Evolutionary conservation across 2,888 invertebrate species (phyloP), one percentile per base, ranked within the genome.

Genomic region (Nebria salina): DNA sequence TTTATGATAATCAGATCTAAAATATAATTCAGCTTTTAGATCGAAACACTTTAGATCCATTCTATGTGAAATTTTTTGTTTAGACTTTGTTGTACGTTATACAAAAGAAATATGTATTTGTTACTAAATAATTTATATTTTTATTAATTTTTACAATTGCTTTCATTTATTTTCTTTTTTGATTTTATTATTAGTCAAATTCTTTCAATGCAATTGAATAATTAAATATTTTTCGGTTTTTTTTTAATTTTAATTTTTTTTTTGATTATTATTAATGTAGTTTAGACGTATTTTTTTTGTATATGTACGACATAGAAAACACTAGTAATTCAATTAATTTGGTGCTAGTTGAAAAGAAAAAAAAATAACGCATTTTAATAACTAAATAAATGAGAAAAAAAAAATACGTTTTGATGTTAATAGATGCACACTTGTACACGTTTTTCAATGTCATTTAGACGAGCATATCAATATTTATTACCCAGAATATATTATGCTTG

Each of bases 401-500:
- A 77, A 82, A 84, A 83, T 84, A 85, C 83, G 84, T 87, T 87
- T 87, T 86, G 86, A 85, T 87, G 87, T 86, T 85, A 83, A 82
- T 83, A 83, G 85, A 85, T 86, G 87, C 86, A 86, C 86, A 86
- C 84, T 85, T 65, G 65, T 65, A 75, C 34, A 75, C 75, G 66
- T 66, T 65, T 76, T 76, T 76, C 41, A 77, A 72, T 77, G 77
- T 77, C 77, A 72, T 72, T 43, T 75, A 54, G 75, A 54, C 20
- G n/a, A 72, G 77, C 77, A 77, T 77, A 77, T 77, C 77, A 72
- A 72, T 77, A 72, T 72, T 77, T 72, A 77, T 5, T 77, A 77
- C 64, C 72, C 77, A 15, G 9, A 11, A 43, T 9, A 43, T 70
- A 70, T 26, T 70, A 77, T 77, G 77, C 77, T 77, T 77, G 68